phyloP scores from a whole-genome alignment of 1,140 invertebrate genomes.

The Zophobas atratus region DNA sequence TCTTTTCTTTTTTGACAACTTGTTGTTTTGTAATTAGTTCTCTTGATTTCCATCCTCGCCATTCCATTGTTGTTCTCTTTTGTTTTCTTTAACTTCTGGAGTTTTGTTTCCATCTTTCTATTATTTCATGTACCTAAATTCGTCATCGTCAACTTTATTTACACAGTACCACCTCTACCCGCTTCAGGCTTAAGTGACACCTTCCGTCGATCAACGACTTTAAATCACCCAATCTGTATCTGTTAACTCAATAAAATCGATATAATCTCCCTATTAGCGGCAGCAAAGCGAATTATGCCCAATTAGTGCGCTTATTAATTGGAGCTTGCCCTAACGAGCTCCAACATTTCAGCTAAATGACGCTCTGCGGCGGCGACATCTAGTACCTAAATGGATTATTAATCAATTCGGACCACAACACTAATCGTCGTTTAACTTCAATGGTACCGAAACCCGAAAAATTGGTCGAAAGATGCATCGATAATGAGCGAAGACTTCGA shows the following conservation, averaged over 20 bases:
- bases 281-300: conserved; percentile 39
- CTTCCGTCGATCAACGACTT: conserved; percentile 7
- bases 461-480: conserved; percentile 4
- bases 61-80: too few relatives aligned
- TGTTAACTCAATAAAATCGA: conserved; percentile 28
- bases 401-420: conserved; percentile 14
- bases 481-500: neutral
- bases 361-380: conserved; percentile 13
- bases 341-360: conserved; percentile 18
- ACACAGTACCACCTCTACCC: too few relatives aligned
- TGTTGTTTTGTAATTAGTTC: too few relatives aligned
- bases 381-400: conserved; percentile 25
- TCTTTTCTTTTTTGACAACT: too few relatives aligned
- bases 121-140: too few relatives aligned
- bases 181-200: too few relatives aligned
- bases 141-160: too few relatives aligned
- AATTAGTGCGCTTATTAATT: conserved; percentile 37
- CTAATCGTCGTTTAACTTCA: conserved; percentile 27
- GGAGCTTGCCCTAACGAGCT: conserved; percentile 26
- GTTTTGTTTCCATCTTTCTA: too few relatives aligned
- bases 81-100: too few relatives aligned
- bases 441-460: conserved; percentile 22
- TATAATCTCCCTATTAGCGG: conserved; percentile 26
- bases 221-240: conserved; percentile 3
- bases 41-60: too few relatives aligned